phyloP scores from a whole-genome alignment of 2,888 invertebrate genomes.

The Rhingia campestris region DNA sequence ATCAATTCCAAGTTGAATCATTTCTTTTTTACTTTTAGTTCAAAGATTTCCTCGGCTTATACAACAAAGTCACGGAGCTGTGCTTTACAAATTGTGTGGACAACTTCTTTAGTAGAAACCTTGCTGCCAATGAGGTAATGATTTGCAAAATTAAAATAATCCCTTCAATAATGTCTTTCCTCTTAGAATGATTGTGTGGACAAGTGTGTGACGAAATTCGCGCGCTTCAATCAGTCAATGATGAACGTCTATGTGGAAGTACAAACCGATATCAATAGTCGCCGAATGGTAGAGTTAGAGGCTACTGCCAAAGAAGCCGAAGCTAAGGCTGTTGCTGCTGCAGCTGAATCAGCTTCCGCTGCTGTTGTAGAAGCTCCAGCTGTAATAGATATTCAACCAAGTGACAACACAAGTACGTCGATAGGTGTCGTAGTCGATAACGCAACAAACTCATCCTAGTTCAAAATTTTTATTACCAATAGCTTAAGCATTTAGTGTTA shows the following conservation, averaged over 20 bases:
- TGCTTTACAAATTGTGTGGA: constrained; percentile 82
- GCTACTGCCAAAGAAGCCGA: constrained; percentile 76
- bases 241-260: constrained; percentile 82
- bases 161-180: constrained; percentile 18
- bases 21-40: constrained; percentile 75
- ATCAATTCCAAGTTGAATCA: constrained; percentile 13
- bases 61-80: constrained; percentile 82
- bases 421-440: constrained; percentile 3
- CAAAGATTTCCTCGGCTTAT: constrained; percentile 82
- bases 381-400: constrained; percentile 33
- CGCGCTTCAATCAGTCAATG: constrained; percentile 82
- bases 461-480: constrained; percentile 10
- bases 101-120: constrained; percentile 79
- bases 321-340: constrained; percentile 74
- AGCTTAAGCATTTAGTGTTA: constrained; percentile 47
- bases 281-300: constrained; percentile 80
- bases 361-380: neutral
- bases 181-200: constrained; percentile 79
- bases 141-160: constrained; percentile 7
- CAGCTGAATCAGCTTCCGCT: constrained; percentile 35
- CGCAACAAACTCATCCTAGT: constrained; percentile 20
- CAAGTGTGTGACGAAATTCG: constrained; percentile 81
- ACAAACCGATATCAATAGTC: constrained; percentile 80
- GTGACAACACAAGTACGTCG: constrained; percentile 23
- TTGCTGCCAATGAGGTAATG: constrained; percentile 78